A percentile compares a stretch with the other conserved stretches of the same genome.
These are phyloP conservation scores for Diabrotica balteata DNA, from an alignment of 2,888 invertebrate genomes.

Conservation along the genomic window DNA sequence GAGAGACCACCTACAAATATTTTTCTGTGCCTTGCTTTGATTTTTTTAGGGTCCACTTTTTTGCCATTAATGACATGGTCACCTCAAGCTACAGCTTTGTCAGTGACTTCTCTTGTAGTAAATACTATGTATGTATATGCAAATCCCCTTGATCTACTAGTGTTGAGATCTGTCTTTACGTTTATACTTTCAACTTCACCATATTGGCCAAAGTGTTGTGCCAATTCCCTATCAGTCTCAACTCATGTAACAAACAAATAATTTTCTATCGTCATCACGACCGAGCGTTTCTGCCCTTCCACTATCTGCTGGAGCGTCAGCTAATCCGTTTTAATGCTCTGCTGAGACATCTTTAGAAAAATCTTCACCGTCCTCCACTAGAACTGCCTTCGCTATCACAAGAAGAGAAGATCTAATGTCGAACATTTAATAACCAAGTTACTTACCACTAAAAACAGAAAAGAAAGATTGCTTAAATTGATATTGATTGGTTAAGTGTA, in stretches of 20 bases:
- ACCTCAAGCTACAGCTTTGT: slow-evolving; percentile 86
- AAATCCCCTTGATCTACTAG: slow-evolving; percentile 93
- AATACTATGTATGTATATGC: slow-evolving; percentile 98
- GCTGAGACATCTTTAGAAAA: slow-evolving; percentile 75
- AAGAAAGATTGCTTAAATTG: too few species aligned
- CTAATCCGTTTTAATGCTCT: slow-evolving; percentile 66
- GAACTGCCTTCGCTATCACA: slow-evolving; percentile 62
- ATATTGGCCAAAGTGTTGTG: slow-evolving; percentile 92
- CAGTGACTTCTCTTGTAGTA: slow-evolving; percentile 84
- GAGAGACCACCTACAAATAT: slow-evolving; percentile 96
- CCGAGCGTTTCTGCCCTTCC: slow-evolving; percentile 78
- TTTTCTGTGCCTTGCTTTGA: slow-evolving; percentile 93
- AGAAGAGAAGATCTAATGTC: slow-evolving; percentile 48
- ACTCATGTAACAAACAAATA: slow-evolving; percentile 97
- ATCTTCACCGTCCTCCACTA: slow-evolving; percentile 81
- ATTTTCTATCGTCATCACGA: slow-evolving; percentile 90
- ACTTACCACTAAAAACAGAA: too few species aligned
- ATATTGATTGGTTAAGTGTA: too few species aligned
- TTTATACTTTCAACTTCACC: slow-evolving; percentile 96
- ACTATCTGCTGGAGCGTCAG: slow-evolving; percentile 72
- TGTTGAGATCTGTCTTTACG: slow-evolving; percentile 95
- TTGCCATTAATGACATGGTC: slow-evolving; percentile 95
- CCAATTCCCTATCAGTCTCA: slow-evolving; percentile 98
- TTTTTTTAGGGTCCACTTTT: slow-evolving; percentile 95
- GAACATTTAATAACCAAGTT: too few species aligned